phyloP scores from a whole-genome alignment of 2,888 invertebrate genomes.

The Steromphala cineraria region DNA sequence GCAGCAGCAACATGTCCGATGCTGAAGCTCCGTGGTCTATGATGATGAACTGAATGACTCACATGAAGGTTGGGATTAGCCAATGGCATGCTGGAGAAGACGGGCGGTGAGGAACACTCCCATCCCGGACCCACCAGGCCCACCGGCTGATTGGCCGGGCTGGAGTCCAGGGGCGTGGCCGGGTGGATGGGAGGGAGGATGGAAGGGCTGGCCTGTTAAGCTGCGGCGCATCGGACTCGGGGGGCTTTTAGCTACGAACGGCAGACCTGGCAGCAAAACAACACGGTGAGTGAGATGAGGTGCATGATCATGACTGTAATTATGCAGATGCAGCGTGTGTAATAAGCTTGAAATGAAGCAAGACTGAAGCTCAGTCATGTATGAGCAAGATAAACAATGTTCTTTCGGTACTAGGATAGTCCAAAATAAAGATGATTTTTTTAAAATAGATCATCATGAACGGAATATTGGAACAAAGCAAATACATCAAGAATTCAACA shows the following conservation, averaged over 20 bases:
- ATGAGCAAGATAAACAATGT: no score
- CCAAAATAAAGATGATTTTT: no score
- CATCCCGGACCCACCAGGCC: neutral
- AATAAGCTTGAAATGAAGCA: no score
- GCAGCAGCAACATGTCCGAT: no score
- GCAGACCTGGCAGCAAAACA: constrained; percentile 59
- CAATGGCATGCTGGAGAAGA: constrained; percentile 54
- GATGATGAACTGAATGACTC: neutral
- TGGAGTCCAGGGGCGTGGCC: constrained; percentile 16
- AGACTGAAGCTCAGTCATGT: no score
- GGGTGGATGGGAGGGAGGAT: constrained; percentile 43
- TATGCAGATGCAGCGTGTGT: no score
- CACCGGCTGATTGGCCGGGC: neutral
- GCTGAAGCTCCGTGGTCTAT: neutral
- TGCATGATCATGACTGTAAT: no score
- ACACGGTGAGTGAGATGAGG: no score
- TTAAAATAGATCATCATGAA: no score
- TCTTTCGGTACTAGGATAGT: no score
- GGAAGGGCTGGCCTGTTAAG: constrained; percentile 37
- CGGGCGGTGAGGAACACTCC: constrained; percentile 60
- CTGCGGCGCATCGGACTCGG: constrained; percentile 80
- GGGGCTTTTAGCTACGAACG: constrained; percentile 75
- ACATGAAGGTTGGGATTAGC: constrained; percentile 38
- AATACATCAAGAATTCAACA: no score
- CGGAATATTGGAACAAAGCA: no score